Conservation (phyloP, 2,797 vertebrate genomes). For the Rhinogobio ventralis region DNA sequence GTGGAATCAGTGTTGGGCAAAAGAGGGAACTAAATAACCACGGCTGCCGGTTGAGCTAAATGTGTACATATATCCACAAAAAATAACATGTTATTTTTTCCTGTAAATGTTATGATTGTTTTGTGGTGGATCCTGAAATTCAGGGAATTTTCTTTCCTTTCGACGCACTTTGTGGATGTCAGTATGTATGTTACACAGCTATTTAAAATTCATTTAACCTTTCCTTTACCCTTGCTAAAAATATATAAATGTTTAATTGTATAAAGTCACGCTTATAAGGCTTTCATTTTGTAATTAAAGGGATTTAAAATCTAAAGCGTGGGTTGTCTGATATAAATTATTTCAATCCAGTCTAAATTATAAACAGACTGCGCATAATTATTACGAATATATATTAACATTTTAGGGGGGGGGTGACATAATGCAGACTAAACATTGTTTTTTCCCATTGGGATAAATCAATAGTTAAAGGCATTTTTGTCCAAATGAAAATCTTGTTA, state of each 20-base stretch:
- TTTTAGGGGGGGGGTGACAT: background rate
- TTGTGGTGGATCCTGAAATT: slow-evolving; percentile 96
- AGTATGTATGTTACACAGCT: slow-evolving; percentile 98
- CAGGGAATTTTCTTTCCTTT: slow-evolving; percentile 94
- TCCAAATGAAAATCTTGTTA: slow-evolving; percentile 99
- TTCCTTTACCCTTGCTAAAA: slow-evolving; percentile 93
- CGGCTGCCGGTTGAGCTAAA: slow-evolving; percentile 79
- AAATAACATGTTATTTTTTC: slow-evolving; percentile 81
- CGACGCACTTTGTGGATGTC: slow-evolving; percentile 99
- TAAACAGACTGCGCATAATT: background rate
- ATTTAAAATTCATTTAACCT: slow-evolving; percentile 96
- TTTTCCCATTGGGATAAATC: slow-evolving; percentile 85
- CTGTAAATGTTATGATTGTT: slow-evolving; percentile 95
- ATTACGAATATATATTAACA: slow-evolving; percentile 6
- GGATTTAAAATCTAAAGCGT: slow-evolving; percentile 80
- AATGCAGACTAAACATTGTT: slow-evolving; percentile 47
- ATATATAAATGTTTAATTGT: slow-evolving; percentile 99
- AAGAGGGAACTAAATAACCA: slow-evolving; percentile 76
- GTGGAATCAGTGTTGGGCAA: slow-evolving; percentile 63
- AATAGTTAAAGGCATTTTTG: slow-evolving; percentile 98
- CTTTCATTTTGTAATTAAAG: slow-evolving; percentile 99
- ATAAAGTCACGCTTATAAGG: slow-evolving; percentile 95
- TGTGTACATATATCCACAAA: slow-evolving; percentile 91
- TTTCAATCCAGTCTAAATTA: background rate
- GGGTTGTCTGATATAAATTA: slow-evolving; percentile 71